These are phyloP conservation scores for Corbicula japonica DNA, from an alignment of 2,888 invertebrate species.

Conservation along the genomic window DNA sequence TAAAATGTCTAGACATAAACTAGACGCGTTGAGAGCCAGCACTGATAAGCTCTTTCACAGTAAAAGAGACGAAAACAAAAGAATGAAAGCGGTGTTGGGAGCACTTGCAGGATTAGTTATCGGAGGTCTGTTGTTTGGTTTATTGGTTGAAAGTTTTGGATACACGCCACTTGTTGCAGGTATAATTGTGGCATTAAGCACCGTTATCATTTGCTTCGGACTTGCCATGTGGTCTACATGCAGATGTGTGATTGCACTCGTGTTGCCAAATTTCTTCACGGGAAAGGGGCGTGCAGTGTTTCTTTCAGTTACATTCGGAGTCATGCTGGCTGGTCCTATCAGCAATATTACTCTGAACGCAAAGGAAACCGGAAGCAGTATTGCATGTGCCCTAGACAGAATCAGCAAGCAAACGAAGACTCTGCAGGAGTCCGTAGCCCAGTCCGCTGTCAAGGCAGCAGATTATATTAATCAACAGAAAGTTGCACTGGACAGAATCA, in stretches of 20 bases:
- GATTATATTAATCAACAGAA: conserved; percentile 35
- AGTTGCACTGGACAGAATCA: conserved; percentile 13
- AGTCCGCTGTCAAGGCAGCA: conserved; percentile 54
- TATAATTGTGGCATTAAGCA: conserved; percentile 43
- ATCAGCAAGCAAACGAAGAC: conserved; percentile 60
- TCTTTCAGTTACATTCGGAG: conserved; percentile 67
- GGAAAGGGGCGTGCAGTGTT: conserved; percentile 66
- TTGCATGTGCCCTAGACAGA: conserved; percentile 69
- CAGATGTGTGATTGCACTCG: conserved; percentile 66
- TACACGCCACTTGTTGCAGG: conserved; percentile 55
- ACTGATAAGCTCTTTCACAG: conserved; percentile 44
- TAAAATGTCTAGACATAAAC: too few species aligned
- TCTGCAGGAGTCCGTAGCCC: conserved; percentile 54
- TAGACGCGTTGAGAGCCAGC: neutral
- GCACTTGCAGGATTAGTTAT: conserved; percentile 51
- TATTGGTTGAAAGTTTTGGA: conserved; percentile 58
- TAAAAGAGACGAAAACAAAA: conserved; percentile 45
- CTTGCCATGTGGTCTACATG: conserved; percentile 59
- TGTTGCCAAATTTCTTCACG: conserved; percentile 68
- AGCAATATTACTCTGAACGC: conserved; percentile 67
- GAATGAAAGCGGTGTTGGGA: conserved; percentile 54
- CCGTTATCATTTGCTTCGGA: conserved; percentile 58
- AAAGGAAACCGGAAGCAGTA: conserved; percentile 59
- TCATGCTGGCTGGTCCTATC: conserved; percentile 63
- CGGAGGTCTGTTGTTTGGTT: conserved; percentile 56